Evolutionary conservation across 2,888 invertebrate species (phyloP).

Genomic region (Hermaeophaga mercurialis): DNA sequence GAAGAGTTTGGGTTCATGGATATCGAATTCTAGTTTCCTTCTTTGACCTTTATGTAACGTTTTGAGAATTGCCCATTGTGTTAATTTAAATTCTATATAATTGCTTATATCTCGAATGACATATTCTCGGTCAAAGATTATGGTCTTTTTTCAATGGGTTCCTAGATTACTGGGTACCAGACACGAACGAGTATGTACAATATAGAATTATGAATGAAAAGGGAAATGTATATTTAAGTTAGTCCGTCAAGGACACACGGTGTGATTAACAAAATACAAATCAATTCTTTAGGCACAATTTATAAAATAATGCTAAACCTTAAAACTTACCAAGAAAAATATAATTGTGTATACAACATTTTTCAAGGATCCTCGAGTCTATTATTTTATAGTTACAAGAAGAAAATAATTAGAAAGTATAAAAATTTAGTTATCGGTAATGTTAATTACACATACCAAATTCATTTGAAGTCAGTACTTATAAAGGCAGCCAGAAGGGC

Average conservation of each 20-base stretch:
- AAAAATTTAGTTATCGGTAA: no score
- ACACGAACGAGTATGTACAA: neutral
- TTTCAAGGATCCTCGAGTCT: no score
- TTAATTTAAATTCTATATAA: slow-evolving; percentile 6
- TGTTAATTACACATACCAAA: no score
- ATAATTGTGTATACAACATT: no score
- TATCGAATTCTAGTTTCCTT: slow-evolving; percentile 33
- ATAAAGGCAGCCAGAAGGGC: no score
- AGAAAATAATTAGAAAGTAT: no score
- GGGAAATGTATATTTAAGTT: slow-evolving; percentile 1
- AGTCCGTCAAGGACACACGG: slow-evolving; percentile 4
- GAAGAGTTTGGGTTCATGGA: slow-evolving; percentile 30
- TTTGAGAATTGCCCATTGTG: slow-evolving; percentile 24
- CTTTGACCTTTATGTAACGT: slow-evolving; percentile 35
- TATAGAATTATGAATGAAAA: slow-evolving; percentile 22
- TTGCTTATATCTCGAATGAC: slow-evolving; percentile 8
- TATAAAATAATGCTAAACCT: no score
- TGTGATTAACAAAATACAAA: no score
- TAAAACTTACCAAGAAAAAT: no score
- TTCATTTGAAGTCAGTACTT: no score
- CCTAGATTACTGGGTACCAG: slow-evolving; percentile 7
- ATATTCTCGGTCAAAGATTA: slow-evolving; percentile 16
- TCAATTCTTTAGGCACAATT: no score
- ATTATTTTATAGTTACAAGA: no score
- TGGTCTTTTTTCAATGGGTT: slow-evolving; percentile 14